Base-by-base conservation (phyloP, 2,113 vertebrate genomes). In the Proterorhinus semilunaris region DNA sequence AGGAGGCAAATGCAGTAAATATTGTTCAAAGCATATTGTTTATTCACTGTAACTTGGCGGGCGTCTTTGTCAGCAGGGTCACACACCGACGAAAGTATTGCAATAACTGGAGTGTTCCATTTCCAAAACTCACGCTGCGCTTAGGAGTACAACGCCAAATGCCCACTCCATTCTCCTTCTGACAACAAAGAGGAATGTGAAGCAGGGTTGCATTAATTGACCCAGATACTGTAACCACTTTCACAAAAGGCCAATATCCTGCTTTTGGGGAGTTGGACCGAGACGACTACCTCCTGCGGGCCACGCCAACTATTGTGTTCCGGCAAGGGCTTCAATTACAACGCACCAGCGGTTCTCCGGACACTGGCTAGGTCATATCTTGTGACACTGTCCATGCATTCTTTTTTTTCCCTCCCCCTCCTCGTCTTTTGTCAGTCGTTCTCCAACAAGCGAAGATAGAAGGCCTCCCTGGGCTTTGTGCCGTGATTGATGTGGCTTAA, bases 211-310 rank as follows among this genome's bases (percentile, higher is more conserved):
- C 50, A 67, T 82, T 90, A 88, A 90, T 87, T 90, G 86, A 88
- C 89, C 87, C 88, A 88, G 74, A 90, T 89, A 87, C 74, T 87
- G 78, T 86, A 79, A 70, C 83, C 61, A 45, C 82, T 83, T 88
- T 87, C 82, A 89, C 86, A 86, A 87, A 55, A 88, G 86, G 71
- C 86, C 85, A 82, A 82, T 87, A 87, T 87, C 86, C 86, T 83
- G 85, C 72, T 74, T 74, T 73, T 73, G 48, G 77, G 83, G 72
- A 58, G 27, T 36, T 6, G 27, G 6, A 58, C 9, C 11, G 81
- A 82, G 71, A 79, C 8, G 71, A 66, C 80, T 75, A 72, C 75
- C 83, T 78, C 75, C 78, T 66, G 70, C 49, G 6, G 74, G 72
- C 85, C 64, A 74, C 65, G 71, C 58, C 85, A 68, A 78, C 86